Evolutionary conservation across 1,140 invertebrate genomes (phyloP).

Genomic region (Trichonephila inaurata): DNA sequence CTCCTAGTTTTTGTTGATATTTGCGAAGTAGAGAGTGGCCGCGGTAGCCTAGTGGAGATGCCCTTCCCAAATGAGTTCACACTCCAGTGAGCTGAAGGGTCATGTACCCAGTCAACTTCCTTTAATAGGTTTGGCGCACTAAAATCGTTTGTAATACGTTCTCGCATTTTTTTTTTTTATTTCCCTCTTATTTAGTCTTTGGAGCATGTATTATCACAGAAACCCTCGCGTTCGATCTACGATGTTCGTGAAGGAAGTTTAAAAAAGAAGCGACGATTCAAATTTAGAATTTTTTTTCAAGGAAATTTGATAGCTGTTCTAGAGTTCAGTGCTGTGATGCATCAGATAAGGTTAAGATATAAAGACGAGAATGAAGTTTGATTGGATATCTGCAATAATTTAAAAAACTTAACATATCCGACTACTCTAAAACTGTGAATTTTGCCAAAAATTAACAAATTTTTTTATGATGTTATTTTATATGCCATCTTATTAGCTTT

Average conservation of each 20-base stretch:
- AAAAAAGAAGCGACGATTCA: neutral
- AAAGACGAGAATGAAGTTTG: no score
- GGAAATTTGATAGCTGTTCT: neutral
- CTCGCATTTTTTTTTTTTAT: neutral
- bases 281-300: neutral
- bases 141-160: neutral
- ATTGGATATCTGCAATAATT: no score
- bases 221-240: neutral
- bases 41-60: no score
- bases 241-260: neutral
- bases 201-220: neutral
- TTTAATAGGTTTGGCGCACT: neutral
- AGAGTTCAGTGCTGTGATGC: neutral
- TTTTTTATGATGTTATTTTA: no score
- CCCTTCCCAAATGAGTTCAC: conserved; percentile 25
- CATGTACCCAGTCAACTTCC: conserved; percentile 52
- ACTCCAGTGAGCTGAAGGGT: conserved; percentile 3
- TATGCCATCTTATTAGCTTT: no score
- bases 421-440: no score
- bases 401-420: no score
- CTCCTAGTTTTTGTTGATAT: no score
- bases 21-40: no score
- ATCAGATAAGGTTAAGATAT: neutral
- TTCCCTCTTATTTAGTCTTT: neutral
- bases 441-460: no score